Evolutionary conservation across 2,888 invertebrate genomes (phyloP), one percentile per base, ranked within the genome.

Genomic region (Axea sp.): DNA sequence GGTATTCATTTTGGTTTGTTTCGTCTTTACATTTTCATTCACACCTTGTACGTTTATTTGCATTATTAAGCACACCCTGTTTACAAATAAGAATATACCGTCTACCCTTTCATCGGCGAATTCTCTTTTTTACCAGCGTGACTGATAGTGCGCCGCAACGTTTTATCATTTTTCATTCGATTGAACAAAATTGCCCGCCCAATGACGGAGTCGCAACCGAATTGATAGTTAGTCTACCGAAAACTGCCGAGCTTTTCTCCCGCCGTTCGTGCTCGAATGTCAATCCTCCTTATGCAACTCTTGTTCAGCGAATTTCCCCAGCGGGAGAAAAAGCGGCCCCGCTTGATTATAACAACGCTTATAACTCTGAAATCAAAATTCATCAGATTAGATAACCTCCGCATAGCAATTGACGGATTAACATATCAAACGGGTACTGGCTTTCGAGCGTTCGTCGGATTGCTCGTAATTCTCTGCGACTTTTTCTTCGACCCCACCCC

Each of bases 361-460:
- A 39, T 64, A 41, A 51, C 39, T 51, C 15, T 7, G 19, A 26
- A 65, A 65, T 53, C 41, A 35, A 65, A 33, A 67, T 67, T 67
- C 47, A 57, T 57, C 49, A 57, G 68, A 59, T 68, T 68, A 69
- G 68, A 69, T 60, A 60, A 60, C 1, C 35, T 14, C 19, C 15
- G 59, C 68, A 51, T 53, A 53, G 60, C 45, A 53, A 60, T 28
- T 43, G 28, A 37, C 11, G 15, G 68, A 69, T 69, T 69, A 69
- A 69, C 68, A 69, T 69, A 68, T 68, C 68, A 68, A 68, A 68
- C 59, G 33, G 8, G 28, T 17, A 26, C 15, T 43, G 26, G 33
- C 35, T 47, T 47, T 47, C 37, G 31, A 49, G n/a, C 39, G 39
- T 12, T 67, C 49, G 28, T 57, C 57, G 41, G 49, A 67, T 67